These are phyloP conservation scores for Macquaria ambigua DNA, from an alignment of 2,113 vertebrate genomes.

Conservation along the genomic window DNA sequence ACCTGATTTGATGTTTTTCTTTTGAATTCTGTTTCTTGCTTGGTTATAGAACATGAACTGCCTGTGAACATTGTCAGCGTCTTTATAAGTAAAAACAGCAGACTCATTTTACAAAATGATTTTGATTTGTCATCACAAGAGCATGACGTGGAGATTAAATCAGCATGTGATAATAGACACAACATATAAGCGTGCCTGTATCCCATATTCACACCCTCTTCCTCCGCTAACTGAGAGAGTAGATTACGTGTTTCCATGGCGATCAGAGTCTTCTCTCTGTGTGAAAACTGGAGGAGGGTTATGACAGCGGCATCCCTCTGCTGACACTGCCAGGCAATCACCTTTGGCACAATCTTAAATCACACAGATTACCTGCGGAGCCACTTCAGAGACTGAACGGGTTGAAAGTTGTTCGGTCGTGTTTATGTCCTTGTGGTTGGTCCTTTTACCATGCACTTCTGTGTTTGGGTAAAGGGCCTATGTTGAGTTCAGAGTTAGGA, in stretches of 20 bases:
- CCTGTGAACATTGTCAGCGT: not conserved
- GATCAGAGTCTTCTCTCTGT: slow-evolving; percentile 58
- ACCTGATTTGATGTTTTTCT: not conserved
- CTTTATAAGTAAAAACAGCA: not conserved
- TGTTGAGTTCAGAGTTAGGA: slow-evolving; percentile 15
- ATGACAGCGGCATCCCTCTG: slow-evolving; percentile 56
- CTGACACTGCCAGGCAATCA: slow-evolving; percentile 49
- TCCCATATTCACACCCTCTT: slow-evolving; percentile 34
- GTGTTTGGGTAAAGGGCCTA: not conserved
- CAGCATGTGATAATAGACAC: not conserved
- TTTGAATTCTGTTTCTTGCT: not conserved
- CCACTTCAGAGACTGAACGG: slow-evolving; percentile 4
- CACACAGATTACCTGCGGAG: slow-evolving; percentile 54
- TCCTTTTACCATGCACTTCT: not conserved
- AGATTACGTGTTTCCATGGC: slow-evolving; percentile 82
- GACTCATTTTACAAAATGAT: not conserved
- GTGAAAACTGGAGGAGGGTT: slow-evolving; percentile 47
- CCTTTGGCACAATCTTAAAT: slow-evolving; percentile 47
- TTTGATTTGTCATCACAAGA: slow-evolving; percentile 1
- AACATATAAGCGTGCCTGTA: slow-evolving; percentile 9
- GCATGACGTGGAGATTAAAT: slow-evolving; percentile 10
- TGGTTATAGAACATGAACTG: not conserved
- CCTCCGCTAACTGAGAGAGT: slow-evolving; percentile 49
- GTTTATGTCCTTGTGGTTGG: not conserved
- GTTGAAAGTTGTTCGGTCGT: not conserved